These are phyloP conservation scores for Aselliscus stoliczkanus DNA, from an alignment of 2,797 vertebrate species.

Conservation along the genomic window DNA sequence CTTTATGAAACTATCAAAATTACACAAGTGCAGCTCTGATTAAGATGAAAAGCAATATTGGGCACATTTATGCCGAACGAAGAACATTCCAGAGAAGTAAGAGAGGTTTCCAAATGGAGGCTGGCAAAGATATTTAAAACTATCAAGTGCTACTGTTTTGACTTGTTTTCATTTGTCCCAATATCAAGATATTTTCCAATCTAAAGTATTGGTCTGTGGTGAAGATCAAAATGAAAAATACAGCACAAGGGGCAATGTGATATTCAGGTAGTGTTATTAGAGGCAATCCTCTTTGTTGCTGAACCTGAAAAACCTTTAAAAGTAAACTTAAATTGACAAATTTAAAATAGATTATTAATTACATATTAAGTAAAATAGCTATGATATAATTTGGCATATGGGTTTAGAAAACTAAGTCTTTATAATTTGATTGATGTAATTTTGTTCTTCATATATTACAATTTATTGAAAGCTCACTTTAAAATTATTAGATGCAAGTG, in stretches of 20 bases:
- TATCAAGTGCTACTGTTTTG: background rate
- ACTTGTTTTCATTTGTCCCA: background rate
- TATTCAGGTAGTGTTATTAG: background rate
- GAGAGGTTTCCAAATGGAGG: background rate
- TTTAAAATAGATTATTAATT: conserved; percentile 47
- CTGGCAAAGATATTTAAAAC: background rate
- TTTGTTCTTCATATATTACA: conserved; percentile 44
- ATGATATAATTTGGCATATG: conserved; percentile 10
- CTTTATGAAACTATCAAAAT: background rate
- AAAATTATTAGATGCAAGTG: conserved; percentile 58
- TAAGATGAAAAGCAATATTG: background rate
- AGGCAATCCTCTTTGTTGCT: background rate
- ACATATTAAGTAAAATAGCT: conserved; percentile 15
- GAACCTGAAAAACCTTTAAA: background rate
- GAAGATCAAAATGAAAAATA: background rate
- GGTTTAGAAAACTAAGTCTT: background rate
- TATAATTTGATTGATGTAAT: conserved; percentile 23
- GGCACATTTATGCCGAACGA: background rate
- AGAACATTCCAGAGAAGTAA: background rate
- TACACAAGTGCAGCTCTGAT: background rate
- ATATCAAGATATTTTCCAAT: background rate
- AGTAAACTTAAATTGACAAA: conserved; percentile 16
- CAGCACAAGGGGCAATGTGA: background rate
- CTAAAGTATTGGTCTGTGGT: background rate
- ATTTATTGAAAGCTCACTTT: conserved; percentile 52